phyloP scores from a whole-genome alignment of 2,113 vertebrate genomes.

The Leucopternis melanops region DNA sequence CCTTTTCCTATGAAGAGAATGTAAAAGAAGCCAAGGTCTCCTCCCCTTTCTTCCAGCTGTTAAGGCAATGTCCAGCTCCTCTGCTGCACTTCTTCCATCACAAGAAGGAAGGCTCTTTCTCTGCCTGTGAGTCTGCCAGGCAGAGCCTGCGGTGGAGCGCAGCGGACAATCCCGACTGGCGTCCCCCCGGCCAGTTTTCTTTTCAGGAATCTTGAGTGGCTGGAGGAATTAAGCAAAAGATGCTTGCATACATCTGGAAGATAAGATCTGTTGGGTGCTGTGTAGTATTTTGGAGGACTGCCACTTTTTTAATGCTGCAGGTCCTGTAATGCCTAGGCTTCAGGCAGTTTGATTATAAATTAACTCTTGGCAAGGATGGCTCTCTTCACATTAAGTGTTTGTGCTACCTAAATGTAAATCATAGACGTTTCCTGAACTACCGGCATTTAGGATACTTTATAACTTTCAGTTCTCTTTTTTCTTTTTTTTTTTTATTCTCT shows the following conservation, averaged over 20 bases:
- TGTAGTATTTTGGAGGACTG: neutral
- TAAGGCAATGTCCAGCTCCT: neutral
- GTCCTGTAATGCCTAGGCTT: neutral
- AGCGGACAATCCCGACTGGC: neutral
- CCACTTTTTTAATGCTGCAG: neutral
- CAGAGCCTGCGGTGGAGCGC: neutral
- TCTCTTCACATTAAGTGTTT: neutral
- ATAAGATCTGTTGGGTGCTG: neutral
- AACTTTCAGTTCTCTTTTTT: neutral
- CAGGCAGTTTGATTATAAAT: neutral
- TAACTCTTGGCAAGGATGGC: neutral
- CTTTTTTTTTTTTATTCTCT: neutral
- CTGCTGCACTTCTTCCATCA: neutral
- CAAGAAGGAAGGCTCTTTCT: neutral
- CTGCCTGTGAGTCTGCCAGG: accelerated
- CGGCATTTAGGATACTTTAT: neutral
- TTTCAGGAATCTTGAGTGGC: neutral
- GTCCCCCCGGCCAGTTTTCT: neutral
- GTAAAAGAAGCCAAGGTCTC: neutral
- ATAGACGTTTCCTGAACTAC: neutral
- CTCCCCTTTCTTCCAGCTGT: neutral
- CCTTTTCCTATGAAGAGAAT: neutral
- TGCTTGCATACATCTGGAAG: neutral
- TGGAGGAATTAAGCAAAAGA: neutral
- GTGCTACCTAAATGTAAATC: neutral